Evolutionary conservation across 2,113 vertebrate species (phyloP).

Genomic region (Vulpes ferrilata): DNA sequence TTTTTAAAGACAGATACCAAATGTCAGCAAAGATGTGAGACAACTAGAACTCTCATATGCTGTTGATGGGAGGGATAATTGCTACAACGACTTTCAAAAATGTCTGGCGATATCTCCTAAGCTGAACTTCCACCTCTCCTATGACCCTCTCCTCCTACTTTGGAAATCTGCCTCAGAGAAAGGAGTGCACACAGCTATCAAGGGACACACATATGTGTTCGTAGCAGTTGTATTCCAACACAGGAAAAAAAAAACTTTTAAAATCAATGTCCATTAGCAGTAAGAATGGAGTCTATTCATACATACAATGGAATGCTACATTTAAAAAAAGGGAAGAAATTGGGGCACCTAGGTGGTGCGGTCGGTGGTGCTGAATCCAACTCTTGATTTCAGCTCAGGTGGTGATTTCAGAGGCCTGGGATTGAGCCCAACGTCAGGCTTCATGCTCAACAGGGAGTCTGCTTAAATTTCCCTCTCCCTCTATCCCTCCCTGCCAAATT

Average conservation of each 20-base stretch:
- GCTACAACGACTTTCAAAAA: not conserved
- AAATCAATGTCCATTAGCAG: too few relatives aligned
- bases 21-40: not conserved
- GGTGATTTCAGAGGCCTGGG: not conserved
- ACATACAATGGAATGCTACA: not conserved
- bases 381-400: not conserved
- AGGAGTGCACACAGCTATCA: accelerated
- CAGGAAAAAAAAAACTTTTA: not conserved
- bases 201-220: not conserved
- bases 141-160: too few relatives aligned
- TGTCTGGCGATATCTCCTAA: not conserved
- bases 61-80: too few relatives aligned
- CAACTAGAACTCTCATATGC: not conserved
- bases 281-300: not conserved
- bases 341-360: not conserved
- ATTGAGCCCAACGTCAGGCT: not conserved
- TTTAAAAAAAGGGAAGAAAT: not conserved
- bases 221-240: not conserved
- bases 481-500: not conserved
- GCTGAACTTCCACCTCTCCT: not conserved
- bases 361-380: not conserved
- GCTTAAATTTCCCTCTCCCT: not conserved
- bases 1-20: not conserved
- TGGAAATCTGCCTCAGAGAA: not conserved
- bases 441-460: not conserved